phyloP scores from a whole-genome alignment of 2,888 invertebrate genomes.

The Hyposoter didymator region DNA sequence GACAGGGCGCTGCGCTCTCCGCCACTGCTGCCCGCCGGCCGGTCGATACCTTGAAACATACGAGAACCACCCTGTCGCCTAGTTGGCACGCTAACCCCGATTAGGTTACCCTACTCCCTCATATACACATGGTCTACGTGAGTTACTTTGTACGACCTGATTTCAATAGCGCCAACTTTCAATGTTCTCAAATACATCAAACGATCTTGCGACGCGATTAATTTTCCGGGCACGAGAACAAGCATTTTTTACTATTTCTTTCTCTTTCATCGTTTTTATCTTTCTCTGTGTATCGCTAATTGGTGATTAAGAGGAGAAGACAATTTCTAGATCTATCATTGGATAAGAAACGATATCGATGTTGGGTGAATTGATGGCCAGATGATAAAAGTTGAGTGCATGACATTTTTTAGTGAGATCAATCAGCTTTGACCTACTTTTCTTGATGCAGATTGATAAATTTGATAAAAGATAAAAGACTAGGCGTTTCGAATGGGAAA shows the following conservation, averaged over 20 bases:
- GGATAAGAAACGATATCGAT: background rate
- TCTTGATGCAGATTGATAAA: background rate
- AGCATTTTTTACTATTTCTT: background rate
- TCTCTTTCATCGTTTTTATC: background rate
- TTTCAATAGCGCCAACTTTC: conserved; percentile 65
- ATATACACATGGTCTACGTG: conserved; percentile 56
- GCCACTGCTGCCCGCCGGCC: conserved; percentile 65
- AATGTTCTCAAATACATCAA: conserved; percentile 49
- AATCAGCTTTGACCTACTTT: conserved; percentile 13
- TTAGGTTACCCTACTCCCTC: conserved; percentile 68
- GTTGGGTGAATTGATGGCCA: background rate
- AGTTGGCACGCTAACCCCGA: conserved; percentile 80
- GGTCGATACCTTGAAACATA: conserved; percentile 76
- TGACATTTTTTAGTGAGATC: conserved; percentile 12
- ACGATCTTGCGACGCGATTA: conserved; percentile 58
- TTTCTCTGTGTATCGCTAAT: background rate
- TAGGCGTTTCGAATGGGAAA: background rate
- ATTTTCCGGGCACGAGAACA: conserved; percentile 17
- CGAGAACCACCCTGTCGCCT: conserved; percentile 71
- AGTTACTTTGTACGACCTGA: conserved; percentile 63
- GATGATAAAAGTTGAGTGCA: background rate
- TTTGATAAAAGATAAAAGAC: conserved; percentile 20
- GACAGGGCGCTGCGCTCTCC: conserved; percentile 63
- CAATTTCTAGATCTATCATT: background rate
- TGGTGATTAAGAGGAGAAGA: background rate